phyloP scores from a whole-genome alignment of 2,797 vertebrate species.

The Triplophysa bombifrons region DNA sequence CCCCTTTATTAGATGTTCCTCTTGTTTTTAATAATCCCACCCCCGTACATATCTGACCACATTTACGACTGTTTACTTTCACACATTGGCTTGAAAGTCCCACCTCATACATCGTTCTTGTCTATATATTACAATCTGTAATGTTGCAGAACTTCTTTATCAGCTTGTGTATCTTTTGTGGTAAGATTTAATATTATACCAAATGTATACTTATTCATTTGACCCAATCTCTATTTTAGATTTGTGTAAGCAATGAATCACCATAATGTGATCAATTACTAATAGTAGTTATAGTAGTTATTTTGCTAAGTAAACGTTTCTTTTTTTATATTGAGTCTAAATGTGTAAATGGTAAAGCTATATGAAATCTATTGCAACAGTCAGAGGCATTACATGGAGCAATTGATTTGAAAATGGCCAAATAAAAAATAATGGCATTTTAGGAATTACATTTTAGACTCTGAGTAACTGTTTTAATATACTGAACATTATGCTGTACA shows the following conservation, averaged over 20 bases:
- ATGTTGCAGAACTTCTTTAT: slow-evolving; percentile 1
- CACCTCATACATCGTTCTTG: neutral
- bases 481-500: neutral
- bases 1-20: neutral
- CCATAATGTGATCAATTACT: neutral
- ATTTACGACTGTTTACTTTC: neutral
- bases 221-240: neutral
- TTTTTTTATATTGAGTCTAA: neutral
- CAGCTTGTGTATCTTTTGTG: slow-evolving; percentile 22
- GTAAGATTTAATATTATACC: neutral
- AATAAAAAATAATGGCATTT: neutral
- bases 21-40: neutral
- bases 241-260: neutral
- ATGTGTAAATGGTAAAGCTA: neutral
- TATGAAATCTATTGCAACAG: neutral
- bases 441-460: neutral
- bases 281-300: neutral
- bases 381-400: neutral
- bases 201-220: neutral
- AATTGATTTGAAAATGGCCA: neutral
- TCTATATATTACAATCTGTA: neutral
- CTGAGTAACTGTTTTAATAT: neutral
- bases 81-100: neutral
- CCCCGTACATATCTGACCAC: neutral
- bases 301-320: neutral